Evolutionary conservation across 2,797 vertebrate genomes (phyloP), one percentile per base, ranked within the genome.

Genomic region (Chaunax sp.): DNA sequence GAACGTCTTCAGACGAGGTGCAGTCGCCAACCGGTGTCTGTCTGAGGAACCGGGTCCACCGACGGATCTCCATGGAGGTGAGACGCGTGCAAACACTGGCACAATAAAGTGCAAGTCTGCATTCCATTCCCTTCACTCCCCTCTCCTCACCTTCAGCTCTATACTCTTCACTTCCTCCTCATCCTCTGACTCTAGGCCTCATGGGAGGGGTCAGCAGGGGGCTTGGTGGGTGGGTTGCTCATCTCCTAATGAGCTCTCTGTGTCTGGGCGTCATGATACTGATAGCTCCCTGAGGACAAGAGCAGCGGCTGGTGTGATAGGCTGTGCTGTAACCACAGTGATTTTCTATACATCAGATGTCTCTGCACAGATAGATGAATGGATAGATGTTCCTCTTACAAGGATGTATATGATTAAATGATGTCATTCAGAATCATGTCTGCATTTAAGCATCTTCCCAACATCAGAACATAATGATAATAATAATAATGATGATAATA

Each of bases 31-130:
- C 96, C 2, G 97, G 97, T 9, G 97, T 99, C 83, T 98, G 97
- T 90, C 94, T 99, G 84, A 95, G 97, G 89, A 96, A 94, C 89
- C 90, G 96, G 72, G 86, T 95, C 82, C 97, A 98, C 64, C 94
- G 97, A n/a, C 92, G 97, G 63, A 99, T 99, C 90, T 98, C 97
- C 66, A 98, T 99, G 96, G 98, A 99, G 96, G 98, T 97, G 90
- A 93, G 83, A 81, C 10, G 1, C 14, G 1, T 9, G 10, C 5
- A 4, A 23, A 28, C 20, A 20, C 38, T 20, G 3, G 1, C 10
- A 15, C 41, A 46, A 1, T 45, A 20, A 40, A 10, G 9, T 23
- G 19, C 33, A 38, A 4, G 56, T 46, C 28, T 23, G 1, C 30
- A 20, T 53, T 64, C 46, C 23, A 10, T 23, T n/a, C n/a, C 19